phyloP scores from a whole-genome alignment of 2,113 vertebrate species.

The Tragulus kanchil region DNA sequence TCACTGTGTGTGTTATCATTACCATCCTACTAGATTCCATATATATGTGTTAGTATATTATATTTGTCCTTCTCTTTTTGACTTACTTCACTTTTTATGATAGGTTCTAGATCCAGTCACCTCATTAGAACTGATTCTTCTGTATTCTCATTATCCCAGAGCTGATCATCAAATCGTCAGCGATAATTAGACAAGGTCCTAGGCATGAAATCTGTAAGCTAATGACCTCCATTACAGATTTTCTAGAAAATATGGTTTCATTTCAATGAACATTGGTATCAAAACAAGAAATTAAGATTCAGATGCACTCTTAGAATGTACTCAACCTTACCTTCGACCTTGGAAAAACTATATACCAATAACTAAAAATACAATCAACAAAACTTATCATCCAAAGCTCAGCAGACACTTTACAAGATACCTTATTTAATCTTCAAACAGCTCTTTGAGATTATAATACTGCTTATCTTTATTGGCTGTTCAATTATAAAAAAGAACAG shows the following conservation, averaged over 20 bases:
- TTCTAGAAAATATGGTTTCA: not conserved
- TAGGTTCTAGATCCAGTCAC: too few species aligned
- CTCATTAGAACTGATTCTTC: too few species aligned
- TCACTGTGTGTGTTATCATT: too few species aligned
- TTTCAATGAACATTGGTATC: not conserved
- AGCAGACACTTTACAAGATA: not conserved
- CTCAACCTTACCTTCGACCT: not conserved
- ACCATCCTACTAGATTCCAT: too few species aligned
- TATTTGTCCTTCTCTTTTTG: too few species aligned
- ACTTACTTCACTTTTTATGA: too few species aligned
- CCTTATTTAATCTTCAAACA: not conserved
- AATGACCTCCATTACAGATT: not conserved
- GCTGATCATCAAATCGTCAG: not conserved
- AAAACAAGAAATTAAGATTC: slow-evolving; percentile 23
- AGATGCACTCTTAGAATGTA: not conserved
- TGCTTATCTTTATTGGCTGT: not conserved
- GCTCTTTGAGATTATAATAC: not conserved
- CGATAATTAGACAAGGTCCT: not conserved
- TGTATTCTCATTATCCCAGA: too few species aligned
- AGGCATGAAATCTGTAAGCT: not conserved
- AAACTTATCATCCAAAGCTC: not conserved
- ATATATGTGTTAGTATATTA: too few species aligned
- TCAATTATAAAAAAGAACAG: not conserved
- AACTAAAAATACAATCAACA: not conserved
- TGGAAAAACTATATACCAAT: not conserved